Conservation (phyloP, 2,888 invertebrate genomes). For the Tenthredo amoena region DNA sequence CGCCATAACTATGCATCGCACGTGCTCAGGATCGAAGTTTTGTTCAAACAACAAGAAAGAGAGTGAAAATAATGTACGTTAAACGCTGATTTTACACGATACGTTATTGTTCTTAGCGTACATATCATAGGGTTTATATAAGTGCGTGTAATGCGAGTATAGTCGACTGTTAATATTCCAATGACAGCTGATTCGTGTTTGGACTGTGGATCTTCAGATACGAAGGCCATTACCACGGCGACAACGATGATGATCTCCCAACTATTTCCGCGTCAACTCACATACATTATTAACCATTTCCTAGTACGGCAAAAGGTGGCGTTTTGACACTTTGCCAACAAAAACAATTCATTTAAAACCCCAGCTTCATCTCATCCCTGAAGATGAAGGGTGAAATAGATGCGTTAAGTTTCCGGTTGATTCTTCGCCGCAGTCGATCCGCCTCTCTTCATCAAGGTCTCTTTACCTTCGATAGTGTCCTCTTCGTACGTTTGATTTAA, state of each 20-base stretch:
- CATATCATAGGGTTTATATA: constrained; percentile 2
- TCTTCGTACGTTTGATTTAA: not conserved
- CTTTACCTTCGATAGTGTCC: not conserved
- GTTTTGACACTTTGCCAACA: constrained; percentile 26
- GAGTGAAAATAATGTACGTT: constrained; percentile 34
- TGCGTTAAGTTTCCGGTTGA: not conserved
- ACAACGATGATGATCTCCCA: constrained; percentile 54
- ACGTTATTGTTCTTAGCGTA: not conserved
- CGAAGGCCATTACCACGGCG: constrained; percentile 69
- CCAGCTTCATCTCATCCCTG: not conserved
- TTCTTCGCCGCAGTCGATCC: not conserved
- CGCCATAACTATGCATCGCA: not conserved
- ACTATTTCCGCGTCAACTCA: constrained; percentile 74
- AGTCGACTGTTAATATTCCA: constrained; percentile 67
- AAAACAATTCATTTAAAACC: constrained; percentile 20
- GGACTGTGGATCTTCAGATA: constrained; percentile 68
- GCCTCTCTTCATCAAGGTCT: not conserved
- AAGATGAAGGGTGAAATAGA: not conserved
- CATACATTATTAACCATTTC: constrained; percentile 76
- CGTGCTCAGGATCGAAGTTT: constrained; percentile 10
- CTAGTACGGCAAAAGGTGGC: constrained; percentile 62
- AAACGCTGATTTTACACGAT: constrained; percentile 24
- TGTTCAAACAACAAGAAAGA: constrained; percentile 29
- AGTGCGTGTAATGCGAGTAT: not conserved
- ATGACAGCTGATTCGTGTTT: constrained; percentile 72